These are phyloP conservation scores for Himalopsyche japonica DNA, from an alignment of 2,888 invertebrate species.

Conservation along the genomic window DNA sequence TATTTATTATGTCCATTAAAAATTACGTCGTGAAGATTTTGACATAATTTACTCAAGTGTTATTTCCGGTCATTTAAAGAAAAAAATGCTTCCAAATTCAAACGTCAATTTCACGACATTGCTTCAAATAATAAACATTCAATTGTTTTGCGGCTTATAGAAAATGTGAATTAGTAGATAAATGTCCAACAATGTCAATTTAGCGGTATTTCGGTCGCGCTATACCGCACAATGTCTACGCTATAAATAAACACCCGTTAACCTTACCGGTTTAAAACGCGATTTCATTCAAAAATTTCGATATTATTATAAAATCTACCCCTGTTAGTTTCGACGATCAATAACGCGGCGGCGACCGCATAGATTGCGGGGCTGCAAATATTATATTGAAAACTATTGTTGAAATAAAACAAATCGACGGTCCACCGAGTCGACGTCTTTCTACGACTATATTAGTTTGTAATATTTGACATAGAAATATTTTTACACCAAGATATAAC, in stretches of 20 bases:
- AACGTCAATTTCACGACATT: background rate
- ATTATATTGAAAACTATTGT: background rate
- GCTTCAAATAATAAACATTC: background rate
- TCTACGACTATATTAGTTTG: slow-evolving; percentile 42
- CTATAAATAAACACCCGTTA: background rate
- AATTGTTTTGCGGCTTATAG: background rate
- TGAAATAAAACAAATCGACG: background rate
- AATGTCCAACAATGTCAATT: background rate
- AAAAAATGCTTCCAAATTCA: background rate
- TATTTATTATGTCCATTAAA: background rate
- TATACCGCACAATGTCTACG: background rate
- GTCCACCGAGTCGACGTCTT: slow-evolving; percentile 23
- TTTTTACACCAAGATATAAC: slow-evolving; percentile 38
- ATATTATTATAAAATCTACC: background rate
- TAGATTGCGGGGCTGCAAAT: background rate
- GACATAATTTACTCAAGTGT: background rate
- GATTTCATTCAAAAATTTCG: background rate
- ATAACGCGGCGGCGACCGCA: background rate
- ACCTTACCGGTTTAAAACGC: background rate
- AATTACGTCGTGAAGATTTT: background rate
- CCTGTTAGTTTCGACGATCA: background rate
- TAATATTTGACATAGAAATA: slow-evolving; percentile 40
- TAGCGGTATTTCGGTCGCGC: background rate
- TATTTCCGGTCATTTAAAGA: background rate
- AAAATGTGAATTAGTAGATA: background rate